These are phyloP conservation scores for Beris morrisii DNA, from an alignment of 2,888 invertebrate species.

Conservation along the genomic window DNA sequence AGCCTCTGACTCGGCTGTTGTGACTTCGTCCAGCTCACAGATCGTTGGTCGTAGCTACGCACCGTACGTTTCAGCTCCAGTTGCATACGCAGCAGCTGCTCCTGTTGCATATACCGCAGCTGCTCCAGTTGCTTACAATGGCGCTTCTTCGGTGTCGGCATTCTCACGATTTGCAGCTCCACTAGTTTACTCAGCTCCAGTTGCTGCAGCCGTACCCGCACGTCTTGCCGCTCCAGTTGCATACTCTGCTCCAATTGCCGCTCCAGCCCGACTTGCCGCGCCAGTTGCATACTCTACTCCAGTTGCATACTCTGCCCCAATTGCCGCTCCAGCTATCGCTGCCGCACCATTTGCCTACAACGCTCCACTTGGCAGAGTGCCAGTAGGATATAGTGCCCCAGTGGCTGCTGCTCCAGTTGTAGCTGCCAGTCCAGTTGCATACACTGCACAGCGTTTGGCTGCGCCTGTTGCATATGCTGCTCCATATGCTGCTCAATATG, in stretches of 20 bases:
- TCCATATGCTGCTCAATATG: too few relatives aligned
- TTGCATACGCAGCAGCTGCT: slow-evolving; percentile 46
- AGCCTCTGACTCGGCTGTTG: slow-evolving; percentile 46
- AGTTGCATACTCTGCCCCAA: slow-evolving; percentile 4
- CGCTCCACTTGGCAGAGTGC: slow-evolving; percentile 41
- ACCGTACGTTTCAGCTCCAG: slow-evolving; percentile 58
- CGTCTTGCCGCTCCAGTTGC: slow-evolving; percentile 12
- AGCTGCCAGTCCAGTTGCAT: slow-evolving; percentile 44
- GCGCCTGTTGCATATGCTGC: slow-evolving; percentile 41
- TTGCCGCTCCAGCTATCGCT: slow-evolving; percentile 8
- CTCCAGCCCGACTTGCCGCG: not conserved
- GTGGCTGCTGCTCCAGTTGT: slow-evolving; percentile 44
- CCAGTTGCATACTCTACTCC: slow-evolving; percentile 15
- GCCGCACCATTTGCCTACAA: slow-evolving; percentile 38
- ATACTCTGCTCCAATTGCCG: not conserved
- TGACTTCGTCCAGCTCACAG: slow-evolving; percentile 64
- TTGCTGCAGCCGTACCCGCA: slow-evolving; percentile 9
- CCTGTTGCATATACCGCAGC: slow-evolving; percentile 43
- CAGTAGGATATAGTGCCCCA: slow-evolving; percentile 34
- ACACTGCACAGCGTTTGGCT: slow-evolving; percentile 34
- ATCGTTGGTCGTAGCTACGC: slow-evolving; percentile 63
- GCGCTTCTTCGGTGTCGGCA: slow-evolving; percentile 2
- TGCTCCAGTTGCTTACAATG: slow-evolving; percentile 25
- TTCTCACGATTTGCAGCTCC: slow-evolving; percentile 11
- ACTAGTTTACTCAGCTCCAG: slow-evolving; percentile 5